These are phyloP conservation scores for Ectemnius continuus DNA, from an alignment of 2,888 invertebrate species.

Conservation along the genomic window DNA sequence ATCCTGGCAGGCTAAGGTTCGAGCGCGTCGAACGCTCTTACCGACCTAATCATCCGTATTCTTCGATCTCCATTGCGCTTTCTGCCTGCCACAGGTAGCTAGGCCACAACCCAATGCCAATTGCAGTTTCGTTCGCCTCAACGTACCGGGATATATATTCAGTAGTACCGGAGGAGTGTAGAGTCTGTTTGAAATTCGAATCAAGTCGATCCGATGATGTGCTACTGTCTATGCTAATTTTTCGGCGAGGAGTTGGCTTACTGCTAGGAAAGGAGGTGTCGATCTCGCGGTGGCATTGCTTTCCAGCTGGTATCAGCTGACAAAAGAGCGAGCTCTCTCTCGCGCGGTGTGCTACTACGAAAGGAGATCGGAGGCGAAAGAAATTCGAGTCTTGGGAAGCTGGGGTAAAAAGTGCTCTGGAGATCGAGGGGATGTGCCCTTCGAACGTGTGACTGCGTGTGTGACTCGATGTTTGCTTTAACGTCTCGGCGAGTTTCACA, in stretches of 20 bases:
- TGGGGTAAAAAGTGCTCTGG: conserved; percentile 6
- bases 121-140: not conserved
- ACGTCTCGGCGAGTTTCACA: conserved; percentile 72
- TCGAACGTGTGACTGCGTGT: conserved; percentile 65
- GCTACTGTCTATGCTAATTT: no score
- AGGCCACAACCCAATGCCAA: conserved; percentile 7
- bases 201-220: not conserved
- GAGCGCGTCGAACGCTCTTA: conserved; percentile 45
- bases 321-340: not conserved
- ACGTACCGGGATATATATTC: not conserved
- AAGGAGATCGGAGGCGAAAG: not conserved
- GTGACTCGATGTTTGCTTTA: conserved; percentile 75
- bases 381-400: conserved; percentile 22
- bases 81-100: conserved; percentile 3
- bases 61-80: conserved; percentile 2
- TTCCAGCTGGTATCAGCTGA: conserved; percentile 1
- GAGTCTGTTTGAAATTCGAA: not conserved
- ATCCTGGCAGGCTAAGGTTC: conserved; percentile 28
- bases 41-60: conserved; percentile 49
- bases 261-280: not conserved
- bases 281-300: conserved; percentile 3
- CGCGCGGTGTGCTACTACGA: not conserved
- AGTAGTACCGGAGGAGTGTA: no score
- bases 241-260: not conserved
- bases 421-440: conserved; percentile 13